Percentiles rank a stretch among this genome's conserved stretches.
Evolutionary conservation across 2,797 vertebrate genomes (phyloP).

Genomic region (Sarcoramphus papa): DNA sequence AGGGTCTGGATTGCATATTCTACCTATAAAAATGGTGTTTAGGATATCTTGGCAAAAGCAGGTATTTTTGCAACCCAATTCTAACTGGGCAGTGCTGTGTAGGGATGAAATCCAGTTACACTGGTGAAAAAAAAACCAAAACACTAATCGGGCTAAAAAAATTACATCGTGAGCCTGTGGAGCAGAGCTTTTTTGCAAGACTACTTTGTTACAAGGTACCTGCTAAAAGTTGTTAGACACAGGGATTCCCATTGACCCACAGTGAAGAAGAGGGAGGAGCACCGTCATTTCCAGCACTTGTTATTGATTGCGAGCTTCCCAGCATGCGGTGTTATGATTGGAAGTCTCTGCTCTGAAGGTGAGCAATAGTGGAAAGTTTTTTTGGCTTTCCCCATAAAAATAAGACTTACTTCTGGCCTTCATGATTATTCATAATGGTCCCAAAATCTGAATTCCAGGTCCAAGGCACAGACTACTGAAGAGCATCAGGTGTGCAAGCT

Average conservation of each 20-base stretch:
- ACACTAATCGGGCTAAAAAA: not conserved
- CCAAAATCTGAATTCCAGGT: not conserved
- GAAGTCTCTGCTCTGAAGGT: not conserved
- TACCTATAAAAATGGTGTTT: slow-evolving; percentile 46
- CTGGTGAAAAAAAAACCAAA: not conserved
- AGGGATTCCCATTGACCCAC: not conserved
- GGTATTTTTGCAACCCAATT: slow-evolving; percentile 16
- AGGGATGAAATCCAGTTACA: slow-evolving; percentile 31
- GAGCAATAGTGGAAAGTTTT: not conserved
- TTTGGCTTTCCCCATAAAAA: not conserved
- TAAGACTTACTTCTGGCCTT: not conserved
- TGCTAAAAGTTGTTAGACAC: not conserved
- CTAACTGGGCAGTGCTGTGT: not conserved
- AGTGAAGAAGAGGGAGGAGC: not conserved
- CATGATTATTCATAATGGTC: not conserved
- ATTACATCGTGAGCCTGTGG: not conserved
- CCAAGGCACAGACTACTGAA: not conserved
- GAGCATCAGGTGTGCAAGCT: not conserved
- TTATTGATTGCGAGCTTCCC: not conserved
- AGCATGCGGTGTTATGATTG: not conserved
- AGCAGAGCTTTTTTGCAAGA: not conserved
- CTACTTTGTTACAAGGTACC: not conserved
- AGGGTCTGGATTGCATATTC: not conserved
- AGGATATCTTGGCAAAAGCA: slow-evolving; percentile 37
- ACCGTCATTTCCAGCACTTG: not conserved